Evolutionary conservation across 2,113 vertebrate species (phyloP).

Genomic region (Hyaena hyaena): DNA sequence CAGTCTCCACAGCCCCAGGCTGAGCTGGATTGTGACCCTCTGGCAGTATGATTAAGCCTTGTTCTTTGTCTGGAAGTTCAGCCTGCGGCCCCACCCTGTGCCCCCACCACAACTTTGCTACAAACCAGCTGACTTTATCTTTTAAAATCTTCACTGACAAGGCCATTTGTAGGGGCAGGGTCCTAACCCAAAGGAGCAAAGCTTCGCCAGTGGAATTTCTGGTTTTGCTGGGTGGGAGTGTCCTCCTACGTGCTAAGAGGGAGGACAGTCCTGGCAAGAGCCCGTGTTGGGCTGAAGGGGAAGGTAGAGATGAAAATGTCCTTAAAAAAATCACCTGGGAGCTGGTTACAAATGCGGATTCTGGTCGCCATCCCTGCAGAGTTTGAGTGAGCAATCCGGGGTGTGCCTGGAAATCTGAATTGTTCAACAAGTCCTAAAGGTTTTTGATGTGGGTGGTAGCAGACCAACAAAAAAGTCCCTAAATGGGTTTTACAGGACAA

Average conservation of each 20-base stretch:
- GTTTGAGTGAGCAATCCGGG: not conserved
- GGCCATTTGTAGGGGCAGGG: not conserved
- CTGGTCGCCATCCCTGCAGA: not conserved
- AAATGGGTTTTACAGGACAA: not conserved
- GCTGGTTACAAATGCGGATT: not conserved
- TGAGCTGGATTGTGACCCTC: constrained; percentile 65
- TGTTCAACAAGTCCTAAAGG: not conserved
- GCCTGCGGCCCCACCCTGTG: constrained; percentile 29
- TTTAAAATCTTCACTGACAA: constrained; percentile 24
- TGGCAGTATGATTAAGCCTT: constrained; percentile 64
- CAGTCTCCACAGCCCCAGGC: constrained; percentile 40
- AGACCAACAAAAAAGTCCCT: not conserved
- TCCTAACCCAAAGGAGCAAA: not conserved
- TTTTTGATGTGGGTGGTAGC: not conserved
- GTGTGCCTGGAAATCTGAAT: not conserved
- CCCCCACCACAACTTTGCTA: constrained; percentile 34
- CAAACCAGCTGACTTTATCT: constrained; percentile 50
- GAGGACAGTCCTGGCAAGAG: not conserved
- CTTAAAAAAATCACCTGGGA: not conserved
- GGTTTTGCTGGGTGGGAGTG: not conserved
- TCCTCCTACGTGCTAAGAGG: not conserved
- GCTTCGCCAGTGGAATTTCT: not conserved
- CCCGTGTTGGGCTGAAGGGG: not conserved
- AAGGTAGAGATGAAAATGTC: not conserved
- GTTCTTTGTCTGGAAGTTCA: constrained; percentile 74